Conservation (phyloP, 2,888 invertebrate genomes). For the Heliconius cydno region DNA sequence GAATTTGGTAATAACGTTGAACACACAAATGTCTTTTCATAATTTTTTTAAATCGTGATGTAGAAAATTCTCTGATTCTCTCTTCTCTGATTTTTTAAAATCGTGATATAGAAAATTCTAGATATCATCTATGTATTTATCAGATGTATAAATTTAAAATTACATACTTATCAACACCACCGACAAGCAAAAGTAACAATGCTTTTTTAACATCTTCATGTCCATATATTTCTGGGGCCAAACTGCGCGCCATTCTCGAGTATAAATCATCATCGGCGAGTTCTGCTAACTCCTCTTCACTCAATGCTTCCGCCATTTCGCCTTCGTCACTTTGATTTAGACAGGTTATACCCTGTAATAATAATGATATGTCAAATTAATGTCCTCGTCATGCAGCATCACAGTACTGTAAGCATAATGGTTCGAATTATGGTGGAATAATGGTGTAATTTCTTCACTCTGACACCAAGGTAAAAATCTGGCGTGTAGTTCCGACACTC, state of each 20-base stretch:
- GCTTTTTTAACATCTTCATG: conserved; percentile 99
- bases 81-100: too few species aligned
- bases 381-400: background rate
- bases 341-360: conserved; percentile 86
- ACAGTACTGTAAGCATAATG: too few species aligned
- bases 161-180: conserved; percentile 90
- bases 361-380: background rate
- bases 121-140: too few species aligned
- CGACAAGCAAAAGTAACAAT: conserved; percentile 94
- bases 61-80: too few species aligned
- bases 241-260: conserved; percentile 93
- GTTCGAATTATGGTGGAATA: too few species aligned
- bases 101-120: too few species aligned
- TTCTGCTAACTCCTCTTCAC: conserved; percentile 91
- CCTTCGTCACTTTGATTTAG: conserved; percentile 94
- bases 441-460: too few species aligned
- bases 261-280: conserved; percentile 95
- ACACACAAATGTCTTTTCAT: too few species aligned
- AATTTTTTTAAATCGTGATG: too few species aligned
- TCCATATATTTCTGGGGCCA: conserved; percentile 99
- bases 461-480: too few species aligned
- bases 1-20: too few species aligned
- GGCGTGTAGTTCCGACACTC: too few species aligned
- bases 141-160: background rate
- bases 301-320: conserved; percentile 88